Conservation (phyloP, 2,113 vertebrate species). For the Prochilodus magdalenae region DNA sequence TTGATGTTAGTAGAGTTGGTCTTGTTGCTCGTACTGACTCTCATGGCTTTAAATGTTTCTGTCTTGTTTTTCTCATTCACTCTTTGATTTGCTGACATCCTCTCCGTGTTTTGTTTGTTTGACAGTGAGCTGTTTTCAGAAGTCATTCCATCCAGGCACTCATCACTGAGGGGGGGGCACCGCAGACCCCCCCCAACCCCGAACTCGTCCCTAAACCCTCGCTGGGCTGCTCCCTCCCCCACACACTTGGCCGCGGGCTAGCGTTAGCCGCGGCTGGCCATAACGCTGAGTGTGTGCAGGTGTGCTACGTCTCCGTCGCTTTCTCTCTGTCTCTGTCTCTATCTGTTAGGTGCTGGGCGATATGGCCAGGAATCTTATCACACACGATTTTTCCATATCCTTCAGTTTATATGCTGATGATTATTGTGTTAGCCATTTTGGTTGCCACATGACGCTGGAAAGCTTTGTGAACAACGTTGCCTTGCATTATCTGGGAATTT, state of each 20-base stretch:
- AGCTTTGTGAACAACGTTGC: too few relatives aligned
- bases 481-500: too few relatives aligned
- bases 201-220: conserved; percentile 43
- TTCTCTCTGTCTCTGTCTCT: conserved; percentile 14
- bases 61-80: conserved; percentile 51
- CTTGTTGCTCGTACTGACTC: conserved; percentile 12
- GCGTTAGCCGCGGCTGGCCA: conserved; percentile 37
- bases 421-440: too few relatives aligned
- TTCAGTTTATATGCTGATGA: too few relatives aligned
- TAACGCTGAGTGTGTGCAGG: conserved; percentile 48
- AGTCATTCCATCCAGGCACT: conserved; percentile 70
- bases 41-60: conserved; percentile 46
- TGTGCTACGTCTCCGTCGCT: conserved; percentile 40
- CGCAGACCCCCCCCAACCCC: conserved; percentile 22
- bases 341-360: conserved; percentile 3
- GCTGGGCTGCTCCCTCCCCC: conserved; percentile 34
- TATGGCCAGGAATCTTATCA: neutral
- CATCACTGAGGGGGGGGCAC: conserved; percentile 55
- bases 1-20: conserved; percentile 35
- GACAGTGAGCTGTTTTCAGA: conserved; percentile 74
- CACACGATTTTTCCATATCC: neutral
- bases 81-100: conserved; percentile 58
- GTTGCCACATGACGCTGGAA: too few relatives aligned
- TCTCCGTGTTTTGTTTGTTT: conserved; percentile 69
- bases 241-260: conserved; percentile 42